Evolutionary conservation across 1,140 invertebrate genomes (phyloP).

Genomic region (Caenorhabditis latens): DNA sequence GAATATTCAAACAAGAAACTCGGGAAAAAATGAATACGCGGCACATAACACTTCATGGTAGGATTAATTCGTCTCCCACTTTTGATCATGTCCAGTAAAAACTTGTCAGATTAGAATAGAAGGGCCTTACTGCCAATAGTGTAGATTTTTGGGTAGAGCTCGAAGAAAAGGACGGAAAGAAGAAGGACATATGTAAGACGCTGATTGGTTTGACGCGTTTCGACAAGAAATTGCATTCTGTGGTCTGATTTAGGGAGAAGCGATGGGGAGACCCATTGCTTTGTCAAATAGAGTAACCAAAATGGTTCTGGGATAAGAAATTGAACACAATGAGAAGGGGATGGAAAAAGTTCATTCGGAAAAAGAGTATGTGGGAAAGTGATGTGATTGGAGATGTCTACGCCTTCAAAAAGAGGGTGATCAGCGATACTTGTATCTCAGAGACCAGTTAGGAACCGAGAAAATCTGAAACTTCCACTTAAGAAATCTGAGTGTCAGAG

Average conservation of each 20-base stretch:
- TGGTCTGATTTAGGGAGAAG: conserved; percentile 36
- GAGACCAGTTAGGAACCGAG: background rate
- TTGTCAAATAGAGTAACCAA: conserved; percentile 21
- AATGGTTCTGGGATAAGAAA: conserved; percentile 28
- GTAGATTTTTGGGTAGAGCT: conserved; percentile 7
- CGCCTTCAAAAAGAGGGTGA: background rate
- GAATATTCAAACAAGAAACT: background rate
- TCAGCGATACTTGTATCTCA: background rate
- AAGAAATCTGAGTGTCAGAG: too few species aligned
- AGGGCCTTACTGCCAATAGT: conserved; percentile 5
- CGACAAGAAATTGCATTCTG: conserved; percentile 49
- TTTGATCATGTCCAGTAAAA: conserved; percentile 8
- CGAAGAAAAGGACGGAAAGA: background rate
- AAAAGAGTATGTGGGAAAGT: conserved; percentile 33
- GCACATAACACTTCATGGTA: background rate
- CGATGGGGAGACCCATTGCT: background rate
- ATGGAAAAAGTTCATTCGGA: background rate
- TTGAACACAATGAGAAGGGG: conserved; percentile 11
- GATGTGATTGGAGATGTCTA: conserved; percentile 4
- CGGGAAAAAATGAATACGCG: background rate
- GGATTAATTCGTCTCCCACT: conserved; percentile 5
- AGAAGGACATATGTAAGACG: conserved; percentile 39
- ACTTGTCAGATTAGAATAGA: background rate
- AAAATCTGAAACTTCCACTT: too few species aligned
- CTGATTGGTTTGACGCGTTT: conserved; percentile 55